These are phyloP conservation scores for Pararge aegeria DNA, from an alignment of 1,140 invertebrate genomes.

Conservation along the genomic window DNA sequence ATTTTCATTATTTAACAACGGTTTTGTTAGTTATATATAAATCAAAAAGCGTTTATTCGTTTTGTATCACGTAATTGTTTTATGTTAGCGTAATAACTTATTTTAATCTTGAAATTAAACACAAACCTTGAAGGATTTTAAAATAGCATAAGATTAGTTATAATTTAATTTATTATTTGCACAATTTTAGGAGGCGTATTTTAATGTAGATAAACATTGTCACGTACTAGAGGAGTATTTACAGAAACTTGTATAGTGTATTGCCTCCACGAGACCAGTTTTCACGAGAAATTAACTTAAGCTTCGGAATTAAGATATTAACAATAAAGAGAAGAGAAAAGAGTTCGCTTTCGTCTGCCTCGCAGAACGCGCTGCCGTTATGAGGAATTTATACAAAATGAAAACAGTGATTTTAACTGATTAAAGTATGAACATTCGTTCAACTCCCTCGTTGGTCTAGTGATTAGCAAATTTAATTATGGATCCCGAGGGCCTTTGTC, in stretches of 20 bases:
- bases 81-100: conserved; percentile 12
- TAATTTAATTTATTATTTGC: background rate
- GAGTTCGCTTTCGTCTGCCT: no score
- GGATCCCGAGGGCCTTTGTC: no score
- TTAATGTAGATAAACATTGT: conserved; percentile 18
- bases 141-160: background rate
- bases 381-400: no score
- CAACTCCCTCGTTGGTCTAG: no score
- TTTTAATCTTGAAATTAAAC: conserved; percentile 15
- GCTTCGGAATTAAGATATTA: no score
- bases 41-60: background rate
- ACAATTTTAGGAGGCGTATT: background rate
- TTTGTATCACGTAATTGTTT: conserved; percentile 7
- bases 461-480: no score
- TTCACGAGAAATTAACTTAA: no score
- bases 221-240: conserved; percentile 19
- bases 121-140: conserved; percentile 2
- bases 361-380: no score
- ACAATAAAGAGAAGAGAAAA: no score
- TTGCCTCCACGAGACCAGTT: no score
- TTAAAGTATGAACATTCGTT: no score
- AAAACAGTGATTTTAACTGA: no score
- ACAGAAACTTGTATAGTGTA: background rate
- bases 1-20: conserved; percentile 2
- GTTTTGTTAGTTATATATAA: background rate